A percentile compares a stretch with the other conserved stretches of the same genome.
Conservation (phyloP, 2,888 invertebrate species). For the Amblyteles armatorius region DNA sequence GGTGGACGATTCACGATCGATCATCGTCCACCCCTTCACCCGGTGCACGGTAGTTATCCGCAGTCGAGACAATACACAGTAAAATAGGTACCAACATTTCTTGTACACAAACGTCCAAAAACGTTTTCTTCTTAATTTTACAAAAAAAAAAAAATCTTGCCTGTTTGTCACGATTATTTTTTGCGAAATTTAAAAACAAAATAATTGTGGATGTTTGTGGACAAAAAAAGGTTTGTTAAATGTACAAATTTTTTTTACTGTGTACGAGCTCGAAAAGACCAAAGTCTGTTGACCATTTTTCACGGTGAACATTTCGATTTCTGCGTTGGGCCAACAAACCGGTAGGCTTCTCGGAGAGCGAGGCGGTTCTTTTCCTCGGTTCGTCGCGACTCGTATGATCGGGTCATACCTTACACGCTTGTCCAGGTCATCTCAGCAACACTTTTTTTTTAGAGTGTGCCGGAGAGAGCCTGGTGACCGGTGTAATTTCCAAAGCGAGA, state of each 20-base stretch:
- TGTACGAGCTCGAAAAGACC: slow-evolving; percentile 2
- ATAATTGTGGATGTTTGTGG: too few species aligned
- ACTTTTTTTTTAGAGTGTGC: slow-evolving; percentile 34
- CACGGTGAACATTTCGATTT: slow-evolving; percentile 34
- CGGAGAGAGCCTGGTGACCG: slow-evolving; percentile 45
- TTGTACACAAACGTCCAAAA: too few species aligned
- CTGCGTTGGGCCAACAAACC: slow-evolving; percentile 10
- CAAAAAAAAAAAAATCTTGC: too few species aligned
- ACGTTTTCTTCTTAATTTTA: too few species aligned
- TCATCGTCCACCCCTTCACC: neutral
- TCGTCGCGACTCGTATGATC: slow-evolving; percentile 31
- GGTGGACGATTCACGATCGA: neutral
- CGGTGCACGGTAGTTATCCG: too few species aligned
- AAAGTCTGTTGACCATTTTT: slow-evolving; percentile 17
- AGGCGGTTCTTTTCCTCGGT: slow-evolving; percentile 42
- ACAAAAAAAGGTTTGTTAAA: too few species aligned
- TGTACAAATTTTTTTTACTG: neutral
- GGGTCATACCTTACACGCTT: slow-evolving; percentile 51
- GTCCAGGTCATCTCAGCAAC: slow-evolving; percentile 55
- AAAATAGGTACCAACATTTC: too few species aligned
- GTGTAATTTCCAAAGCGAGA: slow-evolving; percentile 39
- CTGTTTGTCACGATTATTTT: too few species aligned
- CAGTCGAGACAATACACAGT: too few species aligned
- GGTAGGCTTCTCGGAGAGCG: slow-evolving; percentile 28
- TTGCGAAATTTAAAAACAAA: too few species aligned